A percentile compares a stretch with the other conserved stretches of the same genome.
Evolutionary conservation across 2,888 invertebrate genomes (phyloP).

Genomic region (Pediacus dermestoides): DNA sequence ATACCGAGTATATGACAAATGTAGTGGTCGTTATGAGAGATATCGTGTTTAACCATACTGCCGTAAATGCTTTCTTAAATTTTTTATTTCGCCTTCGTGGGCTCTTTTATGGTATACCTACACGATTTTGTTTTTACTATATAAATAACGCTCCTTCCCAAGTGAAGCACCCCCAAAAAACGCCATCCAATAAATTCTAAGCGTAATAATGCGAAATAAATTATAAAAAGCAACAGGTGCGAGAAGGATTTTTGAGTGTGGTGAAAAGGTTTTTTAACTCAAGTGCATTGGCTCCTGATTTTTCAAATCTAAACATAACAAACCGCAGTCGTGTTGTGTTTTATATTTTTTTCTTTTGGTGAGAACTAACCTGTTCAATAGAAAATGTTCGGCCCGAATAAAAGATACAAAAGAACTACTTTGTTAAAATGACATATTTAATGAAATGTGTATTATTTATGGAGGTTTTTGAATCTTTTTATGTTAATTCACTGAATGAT

Average conservation of each 20-base stretch:
- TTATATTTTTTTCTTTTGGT: background rate
- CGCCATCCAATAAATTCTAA: no score
- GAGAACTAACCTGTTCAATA: constrained; percentile 4
- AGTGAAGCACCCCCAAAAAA: no score
- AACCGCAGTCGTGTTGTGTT: background rate
- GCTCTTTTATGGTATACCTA: no score
- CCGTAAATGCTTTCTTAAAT: no score
- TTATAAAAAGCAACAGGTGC: constrained; percentile 2
- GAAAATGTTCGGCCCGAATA: background rate
- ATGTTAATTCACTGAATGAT: constrained; percentile 34
- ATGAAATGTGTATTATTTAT: constrained; percentile 45
- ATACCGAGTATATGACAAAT: constrained; percentile 42
- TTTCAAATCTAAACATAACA: background rate
- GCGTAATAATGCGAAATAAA: constrained; percentile 6
- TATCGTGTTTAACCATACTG: constrained; percentile 42
- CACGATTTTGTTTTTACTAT: no score
- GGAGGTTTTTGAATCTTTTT: constrained; percentile 35
- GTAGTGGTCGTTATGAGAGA: constrained; percentile 34
- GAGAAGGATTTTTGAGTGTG: constrained; percentile 1
- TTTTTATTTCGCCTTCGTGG: no score
- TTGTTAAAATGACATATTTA: constrained; percentile 44
- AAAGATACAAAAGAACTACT: constrained; percentile 39
- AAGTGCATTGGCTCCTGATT: background rate
- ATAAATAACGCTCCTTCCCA: no score
- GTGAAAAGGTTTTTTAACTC: constrained; percentile 1